Evolutionary conservation across 2,113 vertebrate species (phyloP).

Genomic region (Rissa tridactyla): DNA sequence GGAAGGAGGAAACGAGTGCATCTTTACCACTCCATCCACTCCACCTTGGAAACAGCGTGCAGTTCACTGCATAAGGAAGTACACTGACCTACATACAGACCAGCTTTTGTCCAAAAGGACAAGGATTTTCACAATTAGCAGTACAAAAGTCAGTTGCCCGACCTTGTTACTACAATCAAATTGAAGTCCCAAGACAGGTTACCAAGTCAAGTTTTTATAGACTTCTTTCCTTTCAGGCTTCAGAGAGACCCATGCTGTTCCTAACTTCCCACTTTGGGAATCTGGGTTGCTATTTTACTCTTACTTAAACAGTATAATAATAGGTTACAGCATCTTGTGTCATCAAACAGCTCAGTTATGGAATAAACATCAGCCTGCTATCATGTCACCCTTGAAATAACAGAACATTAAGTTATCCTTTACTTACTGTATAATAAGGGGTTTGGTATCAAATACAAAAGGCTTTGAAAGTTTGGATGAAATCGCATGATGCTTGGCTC

Average conservation of each 20-base stretch:
- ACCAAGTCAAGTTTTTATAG: not conserved
- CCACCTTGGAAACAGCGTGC: not conserved
- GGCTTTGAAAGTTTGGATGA: conserved; percentile 87
- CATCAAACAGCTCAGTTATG: not conserved
- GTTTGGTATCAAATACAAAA: conserved; percentile 88
- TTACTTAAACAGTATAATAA: not conserved
- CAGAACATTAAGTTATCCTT: not conserved
- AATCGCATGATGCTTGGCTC: conserved; percentile 97
- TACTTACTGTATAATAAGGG: conserved; percentile 96
- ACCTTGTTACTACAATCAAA: not conserved
- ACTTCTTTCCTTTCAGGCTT: not conserved
- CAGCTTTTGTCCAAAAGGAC: not conserved
- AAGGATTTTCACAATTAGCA: not conserved
- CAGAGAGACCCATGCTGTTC: not conserved
- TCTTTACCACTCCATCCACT: not conserved
- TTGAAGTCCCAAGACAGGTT: not conserved
- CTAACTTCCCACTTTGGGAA: not conserved
- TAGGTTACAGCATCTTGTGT: not conserved
- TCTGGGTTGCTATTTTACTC: not conserved
- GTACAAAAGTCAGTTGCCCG: not conserved
- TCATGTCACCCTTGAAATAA: not conserved
- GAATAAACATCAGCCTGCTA: not conserved
- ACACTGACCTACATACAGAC: not conserved
- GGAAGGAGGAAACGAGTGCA: not conserved
- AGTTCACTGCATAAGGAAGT: not conserved